A percentile compares a stretch with the other conserved stretches of the same genome.
Conservation (phyloP, 2,888 invertebrate genomes). For the Mactromeris polynyma region DNA sequence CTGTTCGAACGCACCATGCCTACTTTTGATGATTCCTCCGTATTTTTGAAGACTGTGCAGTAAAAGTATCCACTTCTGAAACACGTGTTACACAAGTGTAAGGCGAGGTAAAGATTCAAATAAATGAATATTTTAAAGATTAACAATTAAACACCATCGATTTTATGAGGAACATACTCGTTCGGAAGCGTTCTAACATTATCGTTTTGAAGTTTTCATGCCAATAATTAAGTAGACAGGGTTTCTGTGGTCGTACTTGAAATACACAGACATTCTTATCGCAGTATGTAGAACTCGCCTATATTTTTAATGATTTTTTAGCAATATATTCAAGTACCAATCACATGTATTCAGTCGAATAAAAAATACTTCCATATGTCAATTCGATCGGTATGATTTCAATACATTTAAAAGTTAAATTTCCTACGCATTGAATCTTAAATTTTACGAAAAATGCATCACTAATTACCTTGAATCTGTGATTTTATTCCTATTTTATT, state of each 20-base stretch:
- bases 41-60: neutral
- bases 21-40: neutral
- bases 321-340: neutral
- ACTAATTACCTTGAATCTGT: neutral
- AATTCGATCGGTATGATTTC: neutral
- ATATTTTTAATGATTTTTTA: neutral
- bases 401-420: neutral
- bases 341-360: neutral
- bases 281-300: neutral
- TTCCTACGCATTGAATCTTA: too few species aligned
- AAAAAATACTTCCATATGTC: neutral
- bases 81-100: constrained; percentile 13
- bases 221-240: constrained; percentile 6
- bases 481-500: neutral
- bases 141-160: neutral
- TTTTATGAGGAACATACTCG: neutral
- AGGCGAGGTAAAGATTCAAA: constrained; percentile 9
- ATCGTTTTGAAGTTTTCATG: constrained; percentile 3
- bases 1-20: neutral
- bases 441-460: neutral
- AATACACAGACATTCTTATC: neutral
- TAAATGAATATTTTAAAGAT: constrained; percentile 16
- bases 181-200: constrained; percentile 2
- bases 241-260: constrained; percentile 3
- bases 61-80: neutral